Evolutionary conservation across 2,888 invertebrate genomes (phyloP).

Genomic region (Gandaritis pyraliata): DNA sequence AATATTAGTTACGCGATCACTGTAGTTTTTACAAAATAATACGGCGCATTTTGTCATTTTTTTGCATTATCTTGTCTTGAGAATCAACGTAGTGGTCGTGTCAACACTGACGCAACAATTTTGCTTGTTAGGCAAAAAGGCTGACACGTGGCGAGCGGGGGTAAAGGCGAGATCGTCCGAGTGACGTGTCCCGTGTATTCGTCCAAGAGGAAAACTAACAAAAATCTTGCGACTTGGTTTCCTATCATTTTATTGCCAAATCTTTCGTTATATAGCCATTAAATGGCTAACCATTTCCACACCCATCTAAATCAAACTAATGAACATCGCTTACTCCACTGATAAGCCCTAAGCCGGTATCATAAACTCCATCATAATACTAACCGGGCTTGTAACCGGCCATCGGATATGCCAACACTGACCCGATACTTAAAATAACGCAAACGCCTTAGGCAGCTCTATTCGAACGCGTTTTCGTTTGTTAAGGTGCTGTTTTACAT

Average conservation of each 20-base stretch:
- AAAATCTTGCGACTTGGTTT: too few relatives aligned
- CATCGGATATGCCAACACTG: slow-evolving; percentile 15
- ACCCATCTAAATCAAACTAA: slow-evolving; percentile 1
- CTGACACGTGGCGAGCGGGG: too few relatives aligned
- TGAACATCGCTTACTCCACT: neutral
- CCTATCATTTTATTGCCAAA: neutral
- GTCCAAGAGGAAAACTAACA: too few relatives aligned
- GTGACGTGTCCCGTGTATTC: too few relatives aligned
- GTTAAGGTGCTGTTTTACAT: neutral
- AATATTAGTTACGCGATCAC: too few relatives aligned
- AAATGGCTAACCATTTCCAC: neutral
- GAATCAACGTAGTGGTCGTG: too few relatives aligned
- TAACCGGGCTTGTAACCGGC: slow-evolving; percentile 8
- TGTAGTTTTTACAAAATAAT: too few relatives aligned
- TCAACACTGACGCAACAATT: too few relatives aligned
- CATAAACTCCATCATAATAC: slow-evolving; percentile 22
- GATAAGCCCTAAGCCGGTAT: slow-evolving; percentile 8
- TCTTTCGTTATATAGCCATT: neutral
- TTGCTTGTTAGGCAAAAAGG: too few relatives aligned
- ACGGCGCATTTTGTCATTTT: too few relatives aligned
- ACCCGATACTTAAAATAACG: slow-evolving; percentile 27
- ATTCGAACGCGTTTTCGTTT: slow-evolving; percentile 30
- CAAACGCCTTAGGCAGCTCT: slow-evolving; percentile 26
- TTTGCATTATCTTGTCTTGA: too few relatives aligned
- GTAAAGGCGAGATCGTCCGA: too few relatives aligned